Evolutionary conservation across 2,888 invertebrate species (phyloP), one percentile per base, ranked within the genome.

Genomic region (Baronia brevicornis): DNA sequence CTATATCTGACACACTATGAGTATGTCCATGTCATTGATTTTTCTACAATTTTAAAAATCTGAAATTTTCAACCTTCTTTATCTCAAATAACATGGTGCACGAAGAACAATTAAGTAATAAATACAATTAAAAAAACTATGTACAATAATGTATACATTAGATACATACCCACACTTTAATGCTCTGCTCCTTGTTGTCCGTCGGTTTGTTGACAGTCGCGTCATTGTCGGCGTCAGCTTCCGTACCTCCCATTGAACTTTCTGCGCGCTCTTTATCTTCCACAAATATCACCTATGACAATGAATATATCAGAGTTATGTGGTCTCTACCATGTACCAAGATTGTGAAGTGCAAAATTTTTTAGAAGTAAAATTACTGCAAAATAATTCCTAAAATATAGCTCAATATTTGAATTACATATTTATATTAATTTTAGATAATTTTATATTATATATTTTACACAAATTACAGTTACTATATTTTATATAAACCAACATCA

Each of bases 271-370:
- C 78, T 46, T 80, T 72, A 52, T 84, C 84, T 50, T 85, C 78
- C 48, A 86, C 72, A 50, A 86, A 86, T 57, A 78, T 66, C 42
- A 86, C 85, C 86, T 86, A 45, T 6, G 38, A 46, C 36, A 25
- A n/a, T 30, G 20, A 29, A 14, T 14, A 23, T n/a, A n/a, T n/a
- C n/a, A n/a, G n/a, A n/a, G n/a, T n/a, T n/a, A n/a, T n/a, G n/a
- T n/a, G n/a, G n/a, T n/a, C n/a, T n/a, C n/a, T n/a, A n/a, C n/a
- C n/a, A n/a, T n/a, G n/a, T n/a, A n/a, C n/a, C n/a, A n/a, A n/a
- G n/a, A n/a, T n/a, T n/a, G n/a, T n/a, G n/a, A n/a, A n/a, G n/a
- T n/a, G n/a, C n/a, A n/a, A n/a, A n/a, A n/a, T n/a, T n/a, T n/a
- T n/a, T n/a, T n/a, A n/a, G n/a, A n/a, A n/a, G n/a, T n/a, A n/a